These are phyloP conservation scores for Xanthia togata DNA, from an alignment of 2,888 invertebrate genomes.

Conservation along the genomic window DNA sequence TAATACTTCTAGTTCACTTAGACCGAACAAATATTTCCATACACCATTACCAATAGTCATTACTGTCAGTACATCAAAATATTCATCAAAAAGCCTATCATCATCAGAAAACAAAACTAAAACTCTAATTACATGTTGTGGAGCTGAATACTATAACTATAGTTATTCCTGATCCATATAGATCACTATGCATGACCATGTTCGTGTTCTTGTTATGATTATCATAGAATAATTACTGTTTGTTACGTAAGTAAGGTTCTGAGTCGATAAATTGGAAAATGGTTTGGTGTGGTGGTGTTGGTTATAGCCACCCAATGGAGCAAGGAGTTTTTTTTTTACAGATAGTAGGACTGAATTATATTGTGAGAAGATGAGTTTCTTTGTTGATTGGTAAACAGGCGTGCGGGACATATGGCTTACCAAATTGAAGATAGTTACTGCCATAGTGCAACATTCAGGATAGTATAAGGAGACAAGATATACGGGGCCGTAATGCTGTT, in stretches of 20 bases:
- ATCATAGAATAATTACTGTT: constrained; percentile 25
- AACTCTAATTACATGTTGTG: constrained; percentile 50
- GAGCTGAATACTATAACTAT: constrained; percentile 15
- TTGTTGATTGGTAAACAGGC: background rate
- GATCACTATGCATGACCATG: constrained; percentile 21
- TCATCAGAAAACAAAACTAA: constrained; percentile 52
- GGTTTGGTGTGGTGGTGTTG: background rate
- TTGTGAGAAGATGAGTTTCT: background rate
- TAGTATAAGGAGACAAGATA: background rate
- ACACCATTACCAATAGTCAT: constrained; percentile 47
- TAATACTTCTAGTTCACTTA: background rate
- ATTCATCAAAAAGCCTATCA: constrained; percentile 41
- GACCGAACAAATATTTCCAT: constrained; percentile 26
- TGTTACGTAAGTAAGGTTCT: constrained; percentile 11
- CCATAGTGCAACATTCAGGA: background rate
- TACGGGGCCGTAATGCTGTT: background rate
- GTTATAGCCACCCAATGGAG: background rate
- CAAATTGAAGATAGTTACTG: background rate
- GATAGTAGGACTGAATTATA: too few relatives aligned
- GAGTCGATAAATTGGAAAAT: constrained; percentile 30
- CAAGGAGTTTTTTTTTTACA: background rate
- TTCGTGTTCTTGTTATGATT: constrained; percentile 29
- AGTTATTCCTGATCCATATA: constrained; percentile 28
- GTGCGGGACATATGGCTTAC: background rate
- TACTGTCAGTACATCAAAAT: constrained; percentile 47